Percentiles rank a stretch among this genome's conserved stretches.
These are phyloP conservation scores for Aegotheles bennettii DNA, from an alignment of 2,113 vertebrate species.

Conservation along the genomic window DNA sequence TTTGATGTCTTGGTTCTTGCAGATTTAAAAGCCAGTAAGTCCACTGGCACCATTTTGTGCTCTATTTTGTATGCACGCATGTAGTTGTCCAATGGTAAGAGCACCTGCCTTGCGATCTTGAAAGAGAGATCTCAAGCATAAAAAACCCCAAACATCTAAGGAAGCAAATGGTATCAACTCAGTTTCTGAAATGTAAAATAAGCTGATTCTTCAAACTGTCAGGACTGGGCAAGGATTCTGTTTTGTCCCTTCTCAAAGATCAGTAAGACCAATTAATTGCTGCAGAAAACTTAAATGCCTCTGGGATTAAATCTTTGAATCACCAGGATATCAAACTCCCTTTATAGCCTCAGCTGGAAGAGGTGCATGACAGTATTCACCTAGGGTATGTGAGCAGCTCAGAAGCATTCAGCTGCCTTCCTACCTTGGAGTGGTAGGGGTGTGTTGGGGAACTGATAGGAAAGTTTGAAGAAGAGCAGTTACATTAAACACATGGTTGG, in stretches of 20 bases:
- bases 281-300: not conserved
- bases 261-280: not conserved
- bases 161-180: not conserved
- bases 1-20: not conserved
- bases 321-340: too few species aligned
- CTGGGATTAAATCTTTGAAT: not conserved
- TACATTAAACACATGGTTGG: not conserved
- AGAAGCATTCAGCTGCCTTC: not conserved
- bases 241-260: not conserved
- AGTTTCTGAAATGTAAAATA: not conserved
- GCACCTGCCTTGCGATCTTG: not conserved
- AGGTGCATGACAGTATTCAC: not conserved
- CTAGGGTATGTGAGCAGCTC: not conserved
- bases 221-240: not conserved
- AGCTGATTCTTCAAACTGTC: not conserved
- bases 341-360: not conserved
- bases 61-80: not conserved
- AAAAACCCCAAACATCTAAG: not conserved
- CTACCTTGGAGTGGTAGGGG: accelerated
- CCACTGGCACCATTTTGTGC: not conserved
- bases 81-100: not conserved
- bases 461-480: not conserved
- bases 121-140: not conserved
- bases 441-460: not conserved
- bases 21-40: not conserved